Evolutionary conservation across 1,140 invertebrate species (phyloP).

Genomic region (Micrasema minimum): DNA sequence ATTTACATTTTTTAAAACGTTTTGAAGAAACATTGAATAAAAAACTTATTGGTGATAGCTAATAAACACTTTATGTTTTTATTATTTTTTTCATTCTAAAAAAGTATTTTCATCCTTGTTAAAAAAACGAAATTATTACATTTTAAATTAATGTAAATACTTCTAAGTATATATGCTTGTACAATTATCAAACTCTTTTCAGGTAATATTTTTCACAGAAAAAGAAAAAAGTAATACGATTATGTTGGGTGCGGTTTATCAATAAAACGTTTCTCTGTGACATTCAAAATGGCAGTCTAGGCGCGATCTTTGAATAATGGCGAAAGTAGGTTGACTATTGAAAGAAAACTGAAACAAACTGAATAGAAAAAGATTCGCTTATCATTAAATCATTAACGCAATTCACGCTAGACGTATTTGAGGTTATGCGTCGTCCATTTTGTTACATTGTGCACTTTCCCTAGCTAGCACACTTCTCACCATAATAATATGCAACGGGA

Average conservation of each 20-base stretch:
- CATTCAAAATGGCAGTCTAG: constrained; percentile 4
- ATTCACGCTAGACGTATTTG: constrained; percentile 47
- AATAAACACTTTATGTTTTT: too few relatives aligned
- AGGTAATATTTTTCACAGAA: too few relatives aligned
- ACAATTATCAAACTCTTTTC: too few relatives aligned
- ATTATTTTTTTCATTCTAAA: too few relatives aligned
- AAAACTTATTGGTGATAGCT: too few relatives aligned
- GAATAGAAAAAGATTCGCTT: constrained; percentile 26
- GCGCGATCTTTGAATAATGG: constrained; percentile 20
- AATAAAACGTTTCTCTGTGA: not conserved
- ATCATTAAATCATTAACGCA: constrained; percentile 36
- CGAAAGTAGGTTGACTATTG: constrained; percentile 38
- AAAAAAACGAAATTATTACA: too few relatives aligned
- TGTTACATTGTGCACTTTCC: constrained; percentile 46
- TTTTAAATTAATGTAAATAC: too few relatives aligned
- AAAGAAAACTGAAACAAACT: constrained; percentile 32
- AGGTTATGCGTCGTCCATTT: constrained; percentile 44
- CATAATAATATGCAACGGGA: constrained; percentile 15
- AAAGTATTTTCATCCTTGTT: too few relatives aligned
- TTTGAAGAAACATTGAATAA: too few relatives aligned
- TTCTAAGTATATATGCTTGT: too few relatives aligned
- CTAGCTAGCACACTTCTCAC: not conserved
- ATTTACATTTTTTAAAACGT: too few relatives aligned
- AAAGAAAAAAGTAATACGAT: too few relatives aligned
- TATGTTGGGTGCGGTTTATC: constrained; percentile 25